These are phyloP conservation scores for Heliornis fulica DNA, from an alignment of 2,113 vertebrate genomes.

Conservation along the genomic window DNA sequence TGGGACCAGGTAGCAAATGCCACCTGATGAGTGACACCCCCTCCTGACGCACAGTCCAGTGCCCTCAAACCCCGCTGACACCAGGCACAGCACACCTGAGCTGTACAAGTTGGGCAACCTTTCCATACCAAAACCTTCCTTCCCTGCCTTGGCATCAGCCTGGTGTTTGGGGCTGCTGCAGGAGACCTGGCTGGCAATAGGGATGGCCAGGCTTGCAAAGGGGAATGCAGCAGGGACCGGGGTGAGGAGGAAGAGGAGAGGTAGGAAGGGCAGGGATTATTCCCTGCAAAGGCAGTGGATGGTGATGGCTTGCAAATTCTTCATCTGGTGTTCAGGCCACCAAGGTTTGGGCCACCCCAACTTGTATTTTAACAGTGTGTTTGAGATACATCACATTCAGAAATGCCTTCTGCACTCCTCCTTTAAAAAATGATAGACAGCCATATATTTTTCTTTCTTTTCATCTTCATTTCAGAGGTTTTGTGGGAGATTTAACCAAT, in stretches of 20 bases:
- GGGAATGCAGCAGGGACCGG: rapidly evolving
- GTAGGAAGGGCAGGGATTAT: neutral
- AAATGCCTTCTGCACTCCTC: neutral
- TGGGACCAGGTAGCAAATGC: neutral
- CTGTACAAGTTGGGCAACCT: too few relatives aligned
- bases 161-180: neutral
- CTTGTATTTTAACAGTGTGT: neutral
- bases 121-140: neutral
- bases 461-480: neutral
- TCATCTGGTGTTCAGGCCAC: neutral
- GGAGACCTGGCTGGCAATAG: neutral
- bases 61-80: neutral
- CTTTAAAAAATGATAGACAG: neutral
- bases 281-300: neutral
- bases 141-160: neutral
- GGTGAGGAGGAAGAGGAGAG: neutral
- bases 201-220: rapidly evolving
- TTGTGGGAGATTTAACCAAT: constrained; percentile 27
- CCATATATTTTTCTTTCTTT: neutral
- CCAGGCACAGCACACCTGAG: rapidly evolving
- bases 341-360: neutral
- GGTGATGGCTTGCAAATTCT: neutral
- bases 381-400: neutral
- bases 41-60: neutral
- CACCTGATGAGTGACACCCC: neutral